Base-by-base conservation (phyloP, 2,888 invertebrate genomes). In the Sicus ferrugineus region DNA sequence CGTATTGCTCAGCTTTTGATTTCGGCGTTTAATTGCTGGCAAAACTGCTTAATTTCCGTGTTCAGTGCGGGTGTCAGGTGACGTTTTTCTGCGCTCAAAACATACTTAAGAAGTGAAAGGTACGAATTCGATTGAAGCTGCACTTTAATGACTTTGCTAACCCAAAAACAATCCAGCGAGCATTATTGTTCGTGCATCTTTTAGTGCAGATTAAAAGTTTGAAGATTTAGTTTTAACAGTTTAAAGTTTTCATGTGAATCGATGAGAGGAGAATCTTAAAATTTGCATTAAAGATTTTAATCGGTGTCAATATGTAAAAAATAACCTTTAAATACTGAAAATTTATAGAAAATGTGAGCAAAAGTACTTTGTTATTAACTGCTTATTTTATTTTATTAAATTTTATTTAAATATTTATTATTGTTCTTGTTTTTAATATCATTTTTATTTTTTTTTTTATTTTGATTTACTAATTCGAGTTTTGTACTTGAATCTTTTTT, bases 21-120 rank as follows among this genome's bases (percentile, higher is more conserved):
- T 30, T 42, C 16, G 42, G 21, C 19, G 21, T 66, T 56, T 42
- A 66, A 46, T 56, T 66, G 30, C 4, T 16, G 9, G 38, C 31
- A 19, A 34, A 50, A 66, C 58, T 28, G 56, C 58, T 66, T 56
- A 66, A 66, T 66, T 66, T 66, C 66, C 66, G 56, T 66, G 66
- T 66, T 66, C n/a, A n/a, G 66, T 21, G 66, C 66, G 56, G 66
- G 56, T 46, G 66, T 56, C 58, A 66, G 30, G 5, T 34, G 65
- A 38, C 26, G 21, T 34, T 50, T 52, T 19, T 26, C 28, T 48
- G n/a, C 19, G n/a, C n/a, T 23, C 23, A 21, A 14, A 59, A 19
- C 59, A 34, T 59, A 11, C 19, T n/a, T n/a, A n/a, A n/a, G n/a
- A n/a, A n/a, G n/a, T n/a, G n/a, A n/a, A n/a, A n/a, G n/a, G n/a